Conservation (phyloP, 2,797 vertebrate species). For the Gorsachius magnificus region DNA sequence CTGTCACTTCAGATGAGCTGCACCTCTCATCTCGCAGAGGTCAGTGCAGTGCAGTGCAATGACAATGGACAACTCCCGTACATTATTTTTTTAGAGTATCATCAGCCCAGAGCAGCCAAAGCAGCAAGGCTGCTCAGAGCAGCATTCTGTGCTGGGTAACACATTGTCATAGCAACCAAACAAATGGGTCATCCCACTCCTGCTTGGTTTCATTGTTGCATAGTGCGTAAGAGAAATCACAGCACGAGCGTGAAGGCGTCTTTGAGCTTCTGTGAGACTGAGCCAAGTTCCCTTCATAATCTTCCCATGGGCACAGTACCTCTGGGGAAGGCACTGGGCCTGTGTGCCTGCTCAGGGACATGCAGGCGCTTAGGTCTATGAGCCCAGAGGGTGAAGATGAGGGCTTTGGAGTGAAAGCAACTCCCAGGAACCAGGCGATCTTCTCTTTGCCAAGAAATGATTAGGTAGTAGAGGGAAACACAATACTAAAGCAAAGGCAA, state of each 20-base stretch:
- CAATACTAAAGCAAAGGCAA: not conserved
- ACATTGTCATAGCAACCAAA: conserved; percentile 61
- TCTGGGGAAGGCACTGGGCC: not conserved
- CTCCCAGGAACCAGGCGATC: not conserved
- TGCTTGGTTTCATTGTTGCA: not conserved
- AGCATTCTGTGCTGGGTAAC: not conserved
- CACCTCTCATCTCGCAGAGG: not conserved
- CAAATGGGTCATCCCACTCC: conserved; percentile 52
- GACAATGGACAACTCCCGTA: not conserved
- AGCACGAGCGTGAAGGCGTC: fast-evolving
- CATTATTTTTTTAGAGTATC: not conserved
- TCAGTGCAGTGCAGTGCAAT: not conserved
- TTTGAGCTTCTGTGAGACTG: not conserved
- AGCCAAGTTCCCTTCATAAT: not conserved
- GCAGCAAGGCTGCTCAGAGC: not conserved
- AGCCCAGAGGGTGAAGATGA: not conserved
- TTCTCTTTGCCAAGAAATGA: not conserved
- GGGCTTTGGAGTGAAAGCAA: not conserved
- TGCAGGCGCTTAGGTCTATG: not conserved
- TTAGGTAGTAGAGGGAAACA: not conserved
- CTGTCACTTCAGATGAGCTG: not conserved
- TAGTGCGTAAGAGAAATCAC: not conserved
- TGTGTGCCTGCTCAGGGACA: not conserved
- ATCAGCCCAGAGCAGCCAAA: not conserved
- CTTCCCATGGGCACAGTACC: fast-evolving